A percentile compares a stretch with the other conserved stretches of the same genome.
phyloP scores from a whole-genome alignment of 2,113 vertebrate genomes.

The Colinus virginianus region DNA sequence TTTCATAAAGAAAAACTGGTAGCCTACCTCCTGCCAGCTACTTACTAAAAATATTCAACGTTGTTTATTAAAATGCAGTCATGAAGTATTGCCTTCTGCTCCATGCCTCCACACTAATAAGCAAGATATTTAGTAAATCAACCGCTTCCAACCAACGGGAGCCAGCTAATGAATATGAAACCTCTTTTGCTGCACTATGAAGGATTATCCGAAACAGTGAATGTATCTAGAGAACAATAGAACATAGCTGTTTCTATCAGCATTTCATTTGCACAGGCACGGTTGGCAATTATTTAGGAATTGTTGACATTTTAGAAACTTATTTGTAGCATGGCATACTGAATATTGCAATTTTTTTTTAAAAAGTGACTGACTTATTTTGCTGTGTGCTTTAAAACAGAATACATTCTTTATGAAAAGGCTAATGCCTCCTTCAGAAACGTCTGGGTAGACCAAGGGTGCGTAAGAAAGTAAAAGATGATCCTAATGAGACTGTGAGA shows the following conservation, averaged over 20 bases:
- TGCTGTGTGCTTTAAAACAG: neutral
- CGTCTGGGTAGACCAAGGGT: neutral
- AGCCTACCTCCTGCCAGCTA: neutral
- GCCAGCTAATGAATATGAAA: slow-evolving; percentile 70
- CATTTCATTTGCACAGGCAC: slow-evolving; percentile 60
- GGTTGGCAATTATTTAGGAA: slow-evolving; percentile 65
- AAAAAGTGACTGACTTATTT: neutral
- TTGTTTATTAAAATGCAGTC: slow-evolving; percentile 69
- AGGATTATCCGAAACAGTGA: slow-evolving; percentile 52
- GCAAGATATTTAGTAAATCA: slow-evolving; percentile 73
- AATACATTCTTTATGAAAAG: neutral
- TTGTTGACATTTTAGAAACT: slow-evolving; percentile 36
- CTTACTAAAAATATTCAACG: slow-evolving; percentile 63
- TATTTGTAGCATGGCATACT: slow-evolving; percentile 24
- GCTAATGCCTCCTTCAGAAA: neutral
- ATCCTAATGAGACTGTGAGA: neutral
- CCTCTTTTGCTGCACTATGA: slow-evolving; percentile 50
- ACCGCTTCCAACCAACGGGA: slow-evolving; percentile 53
- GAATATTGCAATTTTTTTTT: neutral
- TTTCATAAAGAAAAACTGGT: neutral
- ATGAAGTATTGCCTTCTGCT: slow-evolving; percentile 52
- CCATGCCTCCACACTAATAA: slow-evolving; percentile 61
- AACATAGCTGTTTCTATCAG: slow-evolving; percentile 46
- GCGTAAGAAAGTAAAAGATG: neutral
- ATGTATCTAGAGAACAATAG: slow-evolving; percentile 64